A percentile compares a stretch with the other conserved stretches of the same genome.
phyloP scores from a whole-genome alignment of 2,797 vertebrate species.

The Alca torda region DNA sequence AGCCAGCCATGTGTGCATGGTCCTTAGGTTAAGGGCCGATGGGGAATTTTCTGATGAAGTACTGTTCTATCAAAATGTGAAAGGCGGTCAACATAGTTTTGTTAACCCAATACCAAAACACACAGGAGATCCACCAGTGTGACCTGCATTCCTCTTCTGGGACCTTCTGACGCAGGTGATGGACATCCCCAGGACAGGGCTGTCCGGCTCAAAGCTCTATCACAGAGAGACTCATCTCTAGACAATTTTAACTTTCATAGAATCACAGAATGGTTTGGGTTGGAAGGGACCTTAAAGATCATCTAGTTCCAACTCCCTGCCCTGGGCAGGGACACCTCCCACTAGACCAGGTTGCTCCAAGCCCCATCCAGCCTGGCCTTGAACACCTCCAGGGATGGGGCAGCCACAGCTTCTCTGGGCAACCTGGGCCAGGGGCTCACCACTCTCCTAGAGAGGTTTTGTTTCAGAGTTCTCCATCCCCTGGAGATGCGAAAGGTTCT shows the following conservation, averaged over 20 bases:
- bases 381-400: too few relatives aligned
- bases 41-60: not conserved
- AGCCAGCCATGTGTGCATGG: not conserved
- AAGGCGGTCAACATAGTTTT: not conserved
- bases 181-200: not conserved
- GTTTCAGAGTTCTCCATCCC: not conserved
- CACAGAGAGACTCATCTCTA: not conserved
- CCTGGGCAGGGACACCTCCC: not conserved
- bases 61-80: not conserved
- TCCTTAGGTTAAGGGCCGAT: not conserved
- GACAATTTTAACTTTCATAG: not conserved
- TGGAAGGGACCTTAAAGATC: too few relatives aligned
- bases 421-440: too few relatives aligned
- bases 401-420: too few relatives aligned
- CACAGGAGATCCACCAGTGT: not conserved
- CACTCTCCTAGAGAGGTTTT: not conserved
- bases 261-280: not conserved
- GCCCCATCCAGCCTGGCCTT: too few relatives aligned
- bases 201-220: not conserved
- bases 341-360: too few relatives aligned
- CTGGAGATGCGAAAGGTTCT: not conserved
- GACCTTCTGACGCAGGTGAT: not conserved
- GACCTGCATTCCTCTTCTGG: not conserved
- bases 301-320: not conserved
- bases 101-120: not conserved